Evolutionary conservation across 1,140 invertebrate genomes (phyloP).

Genomic region (Zaprionus inermis): DNA sequence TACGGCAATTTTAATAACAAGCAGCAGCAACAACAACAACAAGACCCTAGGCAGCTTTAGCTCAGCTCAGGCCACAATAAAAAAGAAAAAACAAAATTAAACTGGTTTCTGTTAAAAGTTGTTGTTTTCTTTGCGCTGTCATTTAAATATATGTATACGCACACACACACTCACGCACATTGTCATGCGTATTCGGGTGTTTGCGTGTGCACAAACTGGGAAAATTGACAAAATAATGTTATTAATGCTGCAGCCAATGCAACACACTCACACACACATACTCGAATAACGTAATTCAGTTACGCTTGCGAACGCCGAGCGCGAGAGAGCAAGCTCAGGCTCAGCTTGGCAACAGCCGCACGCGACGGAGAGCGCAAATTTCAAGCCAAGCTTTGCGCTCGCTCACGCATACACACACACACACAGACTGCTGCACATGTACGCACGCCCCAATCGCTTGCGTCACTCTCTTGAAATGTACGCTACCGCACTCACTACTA

Average conservation of each 20-base stretch:
- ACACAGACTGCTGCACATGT: not conserved
- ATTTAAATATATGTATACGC: slow-evolving; percentile 30
- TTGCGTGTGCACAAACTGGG: not conserved
- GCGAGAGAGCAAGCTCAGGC: not conserved
- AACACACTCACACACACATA: not conserved
- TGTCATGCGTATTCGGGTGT: not conserved
- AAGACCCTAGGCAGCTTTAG: slow-evolving; percentile 30
- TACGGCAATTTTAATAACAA: slow-evolving; percentile 52
- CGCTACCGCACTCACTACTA: slow-evolving; percentile 5
- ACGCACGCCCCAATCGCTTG: slow-evolving; percentile 7
- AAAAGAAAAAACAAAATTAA: not conserved
- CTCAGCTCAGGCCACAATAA: slow-evolving; percentile 4
- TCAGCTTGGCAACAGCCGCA: slow-evolving; percentile 9
- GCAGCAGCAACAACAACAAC: slow-evolving; percentile 33
- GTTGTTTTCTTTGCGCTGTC: slow-evolving; percentile 47
- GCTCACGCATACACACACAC: slow-evolving; percentile 4
- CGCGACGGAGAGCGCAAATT: slow-evolving; percentile 14
- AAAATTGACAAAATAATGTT: slow-evolving; percentile 7
- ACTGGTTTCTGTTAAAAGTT: slow-evolving; percentile 49
- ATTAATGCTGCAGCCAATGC: slow-evolving; percentile 1
- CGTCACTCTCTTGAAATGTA: slow-evolving; percentile 11
- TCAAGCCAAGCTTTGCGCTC: slow-evolving; percentile 27
- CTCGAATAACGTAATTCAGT: slow-evolving; percentile 3
- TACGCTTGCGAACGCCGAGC: not conserved
- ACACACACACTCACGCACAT: not conserved